Conservation (phyloP, 2,113 vertebrate genomes). For the Clarias batrachus region DNA sequence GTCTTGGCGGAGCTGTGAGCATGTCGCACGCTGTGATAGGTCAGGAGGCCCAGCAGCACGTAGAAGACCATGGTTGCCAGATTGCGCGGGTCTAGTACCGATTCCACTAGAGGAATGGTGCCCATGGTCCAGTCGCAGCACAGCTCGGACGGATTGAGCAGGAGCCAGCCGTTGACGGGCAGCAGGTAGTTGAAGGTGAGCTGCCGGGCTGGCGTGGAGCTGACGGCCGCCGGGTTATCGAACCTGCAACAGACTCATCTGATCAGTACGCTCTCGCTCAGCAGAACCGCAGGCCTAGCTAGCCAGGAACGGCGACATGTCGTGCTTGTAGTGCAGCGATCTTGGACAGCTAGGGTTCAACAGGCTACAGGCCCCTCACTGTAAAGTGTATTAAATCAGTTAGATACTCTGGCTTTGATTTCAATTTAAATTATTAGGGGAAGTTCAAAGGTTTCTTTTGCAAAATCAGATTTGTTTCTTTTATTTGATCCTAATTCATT, state of each 20-base stretch:
- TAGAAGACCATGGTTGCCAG: constrained; percentile 89
- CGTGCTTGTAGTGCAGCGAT: not conserved
- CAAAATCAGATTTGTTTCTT: too few species aligned
- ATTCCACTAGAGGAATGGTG: constrained; percentile 94
- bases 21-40: constrained; percentile 83
- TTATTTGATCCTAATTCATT: too few species aligned
- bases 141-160: constrained; percentile 92
- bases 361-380: too few species aligned
- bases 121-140: constrained; percentile 99
- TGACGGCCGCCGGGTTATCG: constrained; percentile 97
- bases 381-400: too few species aligned
- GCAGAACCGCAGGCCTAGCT: not conserved
- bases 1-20: constrained; percentile 87
- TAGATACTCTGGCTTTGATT: too few species aligned
- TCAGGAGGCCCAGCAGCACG: constrained; percentile 77
- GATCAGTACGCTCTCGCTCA: not conserved
- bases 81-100: constrained; percentile 85
- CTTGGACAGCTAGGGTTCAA: too few species aligned
- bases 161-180: constrained; percentile 94
- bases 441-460: too few species aligned
- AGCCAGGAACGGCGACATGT: not conserved
- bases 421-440: too few species aligned
- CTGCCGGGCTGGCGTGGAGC: constrained; percentile 85
- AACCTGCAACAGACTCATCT: constrained; percentile 73
- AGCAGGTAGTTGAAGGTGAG: constrained; percentile 98